Percentiles rank a stretch among this genome's conserved stretches.
These are phyloP conservation scores for Smittia aterrima DNA, from an alignment of 2,888 invertebrate genomes.

Conservation along the genomic window DNA sequence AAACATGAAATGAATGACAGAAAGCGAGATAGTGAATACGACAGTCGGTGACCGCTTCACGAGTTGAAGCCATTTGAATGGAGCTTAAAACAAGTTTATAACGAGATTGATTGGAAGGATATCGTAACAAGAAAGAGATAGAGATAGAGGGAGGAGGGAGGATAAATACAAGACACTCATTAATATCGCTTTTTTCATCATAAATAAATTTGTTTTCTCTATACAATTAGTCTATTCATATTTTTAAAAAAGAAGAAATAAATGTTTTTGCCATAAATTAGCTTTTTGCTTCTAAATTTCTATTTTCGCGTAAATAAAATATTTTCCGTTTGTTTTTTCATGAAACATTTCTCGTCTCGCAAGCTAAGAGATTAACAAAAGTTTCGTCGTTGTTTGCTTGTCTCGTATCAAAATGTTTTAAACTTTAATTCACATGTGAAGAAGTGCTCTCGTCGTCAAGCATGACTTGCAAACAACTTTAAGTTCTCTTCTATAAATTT, in stretches of 20 bases:
- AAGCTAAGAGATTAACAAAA: not conserved
- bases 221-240: not conserved
- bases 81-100: not conserved
- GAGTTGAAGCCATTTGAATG: not conserved
- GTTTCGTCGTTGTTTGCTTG: not conserved
- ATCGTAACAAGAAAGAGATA: conserved; percentile 13
- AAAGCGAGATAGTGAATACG: not conserved
- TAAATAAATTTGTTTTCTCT: conserved; percentile 1
- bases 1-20: not conserved
- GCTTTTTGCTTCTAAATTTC: not conserved
- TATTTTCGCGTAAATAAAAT: too few species aligned
- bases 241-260: not conserved
- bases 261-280: not conserved
- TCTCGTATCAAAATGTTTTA: too few species aligned
- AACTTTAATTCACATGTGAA: not conserved
- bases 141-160: conserved; percentile 13
- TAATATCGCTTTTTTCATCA: conserved; percentile 34
- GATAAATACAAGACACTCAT: conserved; percentile 41
- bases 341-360: not conserved
- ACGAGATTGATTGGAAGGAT: not conserved
- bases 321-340: not conserved
- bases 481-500: too few species aligned
- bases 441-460: not conserved
- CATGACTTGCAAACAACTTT: too few species aligned
- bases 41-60: not conserved